Conservation (phyloP, 2,113 vertebrate genomes). For the Pangasianodon gigas region DNA sequence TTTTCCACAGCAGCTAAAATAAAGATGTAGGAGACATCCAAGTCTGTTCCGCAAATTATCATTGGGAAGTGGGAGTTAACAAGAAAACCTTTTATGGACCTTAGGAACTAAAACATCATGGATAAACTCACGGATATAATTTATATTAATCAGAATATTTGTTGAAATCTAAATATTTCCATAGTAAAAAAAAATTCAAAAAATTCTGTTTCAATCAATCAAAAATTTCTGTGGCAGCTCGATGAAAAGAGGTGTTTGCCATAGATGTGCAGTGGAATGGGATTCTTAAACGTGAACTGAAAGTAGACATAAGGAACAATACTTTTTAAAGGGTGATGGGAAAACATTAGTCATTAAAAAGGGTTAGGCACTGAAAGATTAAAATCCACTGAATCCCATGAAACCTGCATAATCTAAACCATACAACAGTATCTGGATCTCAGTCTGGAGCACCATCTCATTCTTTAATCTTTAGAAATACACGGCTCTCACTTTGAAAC, state of each 20-base stretch:
- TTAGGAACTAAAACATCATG: neutral
- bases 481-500: neutral
- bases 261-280: conserved; percentile 4
- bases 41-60: neutral
- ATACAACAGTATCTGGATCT: conserved; percentile 27
- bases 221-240: conserved; percentile 42
- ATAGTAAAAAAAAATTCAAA: neutral
- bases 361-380: conserved; percentile 61
- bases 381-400: conserved; percentile 27
- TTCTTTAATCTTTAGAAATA: conserved; percentile 7
- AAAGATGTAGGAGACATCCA: neutral
- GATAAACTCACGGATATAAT: conserved; percentile 4
- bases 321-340: conserved; percentile 43
- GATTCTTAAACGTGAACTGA: conserved; percentile 9
- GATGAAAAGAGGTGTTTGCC: conserved; percentile 29
- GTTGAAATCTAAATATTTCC: conserved; percentile 13
- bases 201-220: neutral
- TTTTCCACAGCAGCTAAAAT: neutral
- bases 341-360: conserved; percentile 35
- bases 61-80: conserved; percentile 13
- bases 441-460: conserved; percentile 1
- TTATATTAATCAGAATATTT: conserved; percentile 27
- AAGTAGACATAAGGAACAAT: conserved; percentile 39
- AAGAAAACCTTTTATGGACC: neutral
- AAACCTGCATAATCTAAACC: conserved; percentile 24